Percentiles rank a stretch among this genome's conserved stretches.
phyloP scores from a whole-genome alignment of 2,797 vertebrate species.

The Sus cebifrons region DNA sequence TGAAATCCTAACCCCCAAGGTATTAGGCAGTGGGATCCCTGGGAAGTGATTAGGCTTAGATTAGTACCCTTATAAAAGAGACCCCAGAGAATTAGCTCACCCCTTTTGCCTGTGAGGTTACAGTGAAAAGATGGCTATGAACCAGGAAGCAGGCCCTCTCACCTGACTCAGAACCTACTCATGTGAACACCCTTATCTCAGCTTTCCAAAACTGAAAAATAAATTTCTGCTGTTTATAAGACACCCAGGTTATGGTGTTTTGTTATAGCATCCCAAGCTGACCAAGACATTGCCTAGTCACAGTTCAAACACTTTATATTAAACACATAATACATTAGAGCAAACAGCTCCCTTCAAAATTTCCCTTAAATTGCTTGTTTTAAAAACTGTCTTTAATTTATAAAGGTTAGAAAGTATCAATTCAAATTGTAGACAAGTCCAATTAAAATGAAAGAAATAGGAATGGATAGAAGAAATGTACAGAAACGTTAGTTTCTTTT shows the following conservation, averaged over 20 bases:
- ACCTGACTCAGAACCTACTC: not conserved
- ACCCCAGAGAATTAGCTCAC: not conserved
- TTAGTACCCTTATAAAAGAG: not conserved
- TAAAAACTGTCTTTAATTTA: not conserved
- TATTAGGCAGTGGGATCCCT: not conserved
- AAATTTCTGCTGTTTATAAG: not conserved
- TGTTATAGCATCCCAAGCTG: not conserved
- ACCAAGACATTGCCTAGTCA: not conserved
- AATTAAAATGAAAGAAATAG: not conserved
- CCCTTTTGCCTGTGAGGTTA: not conserved
- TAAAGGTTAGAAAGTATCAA: conserved; percentile 14
- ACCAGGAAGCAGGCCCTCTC: not conserved
- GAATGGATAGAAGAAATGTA: conserved; percentile 21
- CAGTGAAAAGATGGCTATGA: not conserved
- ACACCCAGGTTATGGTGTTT: not conserved
- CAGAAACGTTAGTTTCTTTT: not conserved
- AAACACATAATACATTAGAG: not conserved
- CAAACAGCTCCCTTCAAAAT: conserved; percentile 11
- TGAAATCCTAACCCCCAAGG: not conserved
- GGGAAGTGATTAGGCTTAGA: not conserved
- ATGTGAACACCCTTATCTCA: not conserved
- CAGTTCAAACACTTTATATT: not conserved
- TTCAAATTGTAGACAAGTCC: not conserved
- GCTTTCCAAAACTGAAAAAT: not conserved
- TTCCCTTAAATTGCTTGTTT: conserved; percentile 30